Evolutionary conservation across 2,888 invertebrate species (phyloP), one percentile per base, ranked within the genome.

Genomic region (Taenaris catops): DNA sequence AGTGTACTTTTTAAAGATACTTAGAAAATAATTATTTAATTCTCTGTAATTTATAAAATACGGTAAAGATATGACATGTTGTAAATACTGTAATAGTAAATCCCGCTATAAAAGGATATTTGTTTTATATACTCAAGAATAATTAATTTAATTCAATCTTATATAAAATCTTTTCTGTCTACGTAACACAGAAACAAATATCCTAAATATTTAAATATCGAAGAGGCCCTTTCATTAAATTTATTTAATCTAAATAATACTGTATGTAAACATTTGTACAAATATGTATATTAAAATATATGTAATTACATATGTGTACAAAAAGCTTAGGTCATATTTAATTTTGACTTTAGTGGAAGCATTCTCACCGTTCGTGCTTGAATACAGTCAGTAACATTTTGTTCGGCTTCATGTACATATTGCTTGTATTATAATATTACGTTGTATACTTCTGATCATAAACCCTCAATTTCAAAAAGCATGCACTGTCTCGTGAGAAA

Each of bases 401-500:
- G 79, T 83, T 67, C 83, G 80, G 87, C 87, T 87, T 87, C 87
- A 83, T 88, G 87, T 87, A 87, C 87, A 88, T 87, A 89, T 84
- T 88, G 90, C 90, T 90, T 90, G 89, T 89, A 83, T 83, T 80
- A 74, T 84, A 84, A 64, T 74, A 70, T 76, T 63, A 72, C 67
- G 81, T 78, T 80, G 71, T 84, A 75, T 79, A 76, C 74, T 64
- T 80, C 68, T 83, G 76, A 71, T 79, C 81, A 83, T 81, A 76
- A 83, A 81, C 84, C 83, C 70, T 83, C 80, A 79, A 71, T 84
- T 83, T 81, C 80, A 75, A 84, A 83, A 88, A 89, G 90, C 90
- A 90, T 90, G 90, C 89, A 89, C 88, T 88, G 81, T 88, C 89
- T 91, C 90, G 91, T 91, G 92, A 92, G 92, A 91, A 91, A 91